A percentile compares a stretch with the other conserved stretches of the same genome.
Conservation (phyloP, 2,797 vertebrate species). For the Psittacula derbiana region DNA sequence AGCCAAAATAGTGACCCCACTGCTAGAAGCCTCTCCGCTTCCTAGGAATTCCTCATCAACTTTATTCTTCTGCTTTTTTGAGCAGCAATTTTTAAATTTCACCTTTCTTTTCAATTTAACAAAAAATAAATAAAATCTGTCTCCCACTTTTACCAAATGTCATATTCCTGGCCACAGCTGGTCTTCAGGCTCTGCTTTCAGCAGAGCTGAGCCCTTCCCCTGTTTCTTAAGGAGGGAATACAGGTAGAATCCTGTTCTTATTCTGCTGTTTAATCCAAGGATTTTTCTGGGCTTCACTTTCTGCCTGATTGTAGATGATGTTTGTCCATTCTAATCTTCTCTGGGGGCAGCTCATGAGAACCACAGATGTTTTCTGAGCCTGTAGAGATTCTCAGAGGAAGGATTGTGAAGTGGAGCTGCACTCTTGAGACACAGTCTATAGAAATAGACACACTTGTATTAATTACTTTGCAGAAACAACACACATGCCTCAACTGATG, state of each 20-base stretch:
- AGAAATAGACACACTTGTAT: neutral
- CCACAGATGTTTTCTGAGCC: slow-evolving; percentile 6
- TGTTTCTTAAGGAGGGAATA: neutral
- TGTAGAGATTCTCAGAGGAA: neutral
- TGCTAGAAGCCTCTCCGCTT: neutral
- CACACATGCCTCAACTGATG: neutral
- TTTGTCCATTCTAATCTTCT: slow-evolving; percentile 29
- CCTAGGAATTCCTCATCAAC: neutral
- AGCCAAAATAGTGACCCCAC: neutral
- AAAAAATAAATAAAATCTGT: neutral
- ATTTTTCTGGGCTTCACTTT: slow-evolving; percentile 26
- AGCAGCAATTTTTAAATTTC: neutral
- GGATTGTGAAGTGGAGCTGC: neutral
- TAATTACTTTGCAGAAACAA: neutral
- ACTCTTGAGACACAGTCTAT: neutral
- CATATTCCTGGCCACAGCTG: neutral
- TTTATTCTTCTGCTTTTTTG: neutral
- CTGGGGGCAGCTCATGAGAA: neutral
- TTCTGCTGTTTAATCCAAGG: neutral
- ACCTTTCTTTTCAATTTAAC: neutral
- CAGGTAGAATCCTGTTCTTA: neutral
- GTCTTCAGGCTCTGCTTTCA: neutral
- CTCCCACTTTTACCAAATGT: neutral
- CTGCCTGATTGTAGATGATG: neutral
- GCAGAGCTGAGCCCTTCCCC: neutral